A percentile compares a stretch with the other conserved stretches of the same genome.
phyloP scores from a whole-genome alignment of 2,797 vertebrate species.

The Chaetophractus vellerosus region DNA sequence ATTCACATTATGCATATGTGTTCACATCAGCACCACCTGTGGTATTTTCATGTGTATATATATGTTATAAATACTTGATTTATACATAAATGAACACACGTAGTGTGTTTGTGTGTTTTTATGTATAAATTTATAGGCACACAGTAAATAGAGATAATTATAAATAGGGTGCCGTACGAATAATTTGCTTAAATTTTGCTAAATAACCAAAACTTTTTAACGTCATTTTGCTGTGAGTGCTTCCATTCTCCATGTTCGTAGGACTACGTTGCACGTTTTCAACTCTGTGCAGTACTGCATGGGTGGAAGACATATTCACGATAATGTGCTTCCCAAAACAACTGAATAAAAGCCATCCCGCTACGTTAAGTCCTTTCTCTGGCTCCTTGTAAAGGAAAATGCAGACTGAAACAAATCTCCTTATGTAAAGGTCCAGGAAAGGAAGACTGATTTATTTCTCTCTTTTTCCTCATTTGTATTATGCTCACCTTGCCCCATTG shows the following conservation, averaged over 20 bases:
- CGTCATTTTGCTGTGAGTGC: constrained; percentile 70
- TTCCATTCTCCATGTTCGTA: constrained; percentile 84
- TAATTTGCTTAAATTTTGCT: constrained; percentile 88
- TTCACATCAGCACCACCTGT: constrained; percentile 86
- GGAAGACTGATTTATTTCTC: constrained; percentile 59
- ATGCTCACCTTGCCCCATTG: constrained; percentile 76
- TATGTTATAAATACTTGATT: constrained; percentile 90
- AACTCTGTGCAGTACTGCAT: constrained; percentile 68
- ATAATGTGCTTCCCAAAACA: constrained; percentile 79
- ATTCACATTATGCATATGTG: constrained; percentile 85
- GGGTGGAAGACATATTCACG: constrained; percentile 81
- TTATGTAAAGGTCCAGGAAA: constrained; percentile 72
- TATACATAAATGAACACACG: constrained; percentile 90
- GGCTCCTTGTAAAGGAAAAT: constrained; percentile 82
- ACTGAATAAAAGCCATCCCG: constrained; percentile 81
- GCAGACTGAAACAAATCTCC: constrained; percentile 64
- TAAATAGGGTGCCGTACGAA: constrained; percentile 87
- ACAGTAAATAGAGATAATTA: constrained; percentile 85
- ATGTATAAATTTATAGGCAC: constrained; percentile 90
- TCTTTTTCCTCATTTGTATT: constrained; percentile 73
- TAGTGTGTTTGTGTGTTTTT: constrained; percentile 90
- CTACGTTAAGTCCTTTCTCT: constrained; percentile 71
- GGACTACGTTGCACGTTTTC: constrained; percentile 76
- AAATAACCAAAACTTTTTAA: constrained; percentile 86
- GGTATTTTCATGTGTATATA: constrained; percentile 89